phyloP scores from a whole-genome alignment of 2,113 vertebrate species.

The Ptychochromis oligacanthus region DNA sequence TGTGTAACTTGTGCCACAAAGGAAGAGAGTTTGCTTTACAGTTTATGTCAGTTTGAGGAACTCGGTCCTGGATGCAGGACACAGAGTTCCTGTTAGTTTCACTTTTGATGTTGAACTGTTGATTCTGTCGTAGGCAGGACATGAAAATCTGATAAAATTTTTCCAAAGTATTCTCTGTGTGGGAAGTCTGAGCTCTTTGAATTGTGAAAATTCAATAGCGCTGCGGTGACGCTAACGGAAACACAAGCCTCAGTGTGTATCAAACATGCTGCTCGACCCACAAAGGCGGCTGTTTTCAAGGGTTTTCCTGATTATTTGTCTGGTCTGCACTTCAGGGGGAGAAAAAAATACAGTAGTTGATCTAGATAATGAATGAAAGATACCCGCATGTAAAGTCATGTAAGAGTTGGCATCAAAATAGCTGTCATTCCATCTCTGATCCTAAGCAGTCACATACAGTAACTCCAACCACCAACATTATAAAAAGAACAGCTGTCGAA shows the following conservation, averaged over 20 bases:
- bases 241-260: not conserved
- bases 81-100: not conserved
- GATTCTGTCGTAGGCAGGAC: not conserved
- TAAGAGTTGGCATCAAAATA: not conserved
- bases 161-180: slow-evolving; percentile 33
- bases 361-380: not conserved
- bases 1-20: slow-evolving; percentile 21
- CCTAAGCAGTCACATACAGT: not conserved
- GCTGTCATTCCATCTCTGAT: not conserved
- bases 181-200: not conserved
- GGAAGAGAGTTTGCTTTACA: not conserved
- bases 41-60: not conserved
- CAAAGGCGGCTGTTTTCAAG: rapidly evolving
- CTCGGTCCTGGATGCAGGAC: not conserved
- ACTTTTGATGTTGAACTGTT: not conserved
- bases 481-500: slow-evolving; percentile 17
- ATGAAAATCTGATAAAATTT: slow-evolving; percentile 38
- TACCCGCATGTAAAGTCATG: not conserved
- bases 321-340: not conserved
- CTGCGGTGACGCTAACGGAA: not conserved
- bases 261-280: not conserved
- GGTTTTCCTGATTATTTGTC: not conserved
- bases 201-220: rapidly evolving
- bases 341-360: not conserved
- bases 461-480: not conserved